Evolutionary conservation across 2,797 vertebrate genomes (phyloP).

Genomic region (Fundulus diaphanus): DNA sequence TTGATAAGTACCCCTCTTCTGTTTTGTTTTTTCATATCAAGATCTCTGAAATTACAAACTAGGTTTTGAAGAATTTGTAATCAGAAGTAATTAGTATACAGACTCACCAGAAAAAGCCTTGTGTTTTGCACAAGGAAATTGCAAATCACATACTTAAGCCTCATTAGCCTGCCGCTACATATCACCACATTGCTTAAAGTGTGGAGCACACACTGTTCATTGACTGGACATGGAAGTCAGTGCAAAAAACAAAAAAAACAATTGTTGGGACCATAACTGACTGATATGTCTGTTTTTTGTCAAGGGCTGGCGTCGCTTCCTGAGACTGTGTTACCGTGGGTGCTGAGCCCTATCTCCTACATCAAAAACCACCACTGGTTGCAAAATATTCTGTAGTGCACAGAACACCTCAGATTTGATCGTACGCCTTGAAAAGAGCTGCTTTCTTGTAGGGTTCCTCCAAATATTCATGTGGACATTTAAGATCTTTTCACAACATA

Average conservation of each 20-base stretch:
- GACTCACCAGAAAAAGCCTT: not conserved
- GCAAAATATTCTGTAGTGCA: no score
- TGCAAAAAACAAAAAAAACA: not conserved
- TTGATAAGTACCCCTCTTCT: not conserved
- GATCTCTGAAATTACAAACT: not conserved
- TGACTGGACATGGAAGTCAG: not conserved
- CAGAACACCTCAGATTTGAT: no score
- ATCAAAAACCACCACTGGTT: no score
- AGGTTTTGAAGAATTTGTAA: not conserved
- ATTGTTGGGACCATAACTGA: not conserved
- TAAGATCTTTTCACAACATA: no score
- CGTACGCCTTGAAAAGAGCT: no score
- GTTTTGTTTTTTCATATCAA: not conserved
- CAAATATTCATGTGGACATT: no score
- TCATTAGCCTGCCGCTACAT: not conserved
- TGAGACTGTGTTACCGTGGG: no score
- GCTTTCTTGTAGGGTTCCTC: no score
- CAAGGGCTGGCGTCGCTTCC: no score
- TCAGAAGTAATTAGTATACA: not conserved
- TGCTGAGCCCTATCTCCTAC: no score
- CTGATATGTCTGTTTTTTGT: not conserved
- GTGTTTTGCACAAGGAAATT: not conserved
- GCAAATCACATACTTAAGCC: not conserved
- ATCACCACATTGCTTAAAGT: not conserved
- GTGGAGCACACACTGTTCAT: not conserved